phyloP scores from a whole-genome alignment of 2,888 invertebrate genomes.

The Girardia tigrina region DNA sequence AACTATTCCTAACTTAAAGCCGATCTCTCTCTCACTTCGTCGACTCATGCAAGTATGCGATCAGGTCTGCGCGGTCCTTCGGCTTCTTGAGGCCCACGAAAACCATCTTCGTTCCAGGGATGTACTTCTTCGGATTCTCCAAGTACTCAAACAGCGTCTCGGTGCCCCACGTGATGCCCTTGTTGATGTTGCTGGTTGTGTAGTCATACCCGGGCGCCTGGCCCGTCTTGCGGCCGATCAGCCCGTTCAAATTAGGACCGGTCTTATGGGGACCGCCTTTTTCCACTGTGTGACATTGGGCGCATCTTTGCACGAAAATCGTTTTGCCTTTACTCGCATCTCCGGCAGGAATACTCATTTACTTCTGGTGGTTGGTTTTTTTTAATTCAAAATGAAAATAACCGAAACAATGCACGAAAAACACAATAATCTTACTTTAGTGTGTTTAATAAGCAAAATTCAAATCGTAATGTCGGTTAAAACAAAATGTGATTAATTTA shows the following conservation, averaged over 20 bases:
- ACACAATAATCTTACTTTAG: no score
- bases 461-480: no score
- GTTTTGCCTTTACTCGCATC: constrained; percentile 94
- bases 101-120: constrained; percentile 98
- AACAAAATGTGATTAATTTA: no score
- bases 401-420: no score
- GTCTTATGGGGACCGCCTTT: constrained; percentile 90
- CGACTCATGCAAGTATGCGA: constrained; percentile 70
- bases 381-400: no score
- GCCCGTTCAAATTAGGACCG: constrained; percentile 82
- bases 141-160: constrained; percentile 87
- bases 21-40: no score
- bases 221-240: constrained; percentile 85
- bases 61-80: constrained; percentile 78
- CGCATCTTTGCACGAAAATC: constrained; percentile 80
- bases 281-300: constrained; percentile 91
- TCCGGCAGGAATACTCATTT: constrained; percentile 52
- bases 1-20: no score
- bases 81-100: constrained; percentile 93
- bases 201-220: constrained; percentile 77
- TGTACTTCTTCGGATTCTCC: constrained; percentile 97
- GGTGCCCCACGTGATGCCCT: constrained; percentile 85
- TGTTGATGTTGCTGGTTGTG: constrained; percentile 85
- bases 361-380: no score
- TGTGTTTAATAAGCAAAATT: no score